These are phyloP conservation scores for Rugalucina vietnamica DNA, from an alignment of 2,888 invertebrate species.

Conservation along the genomic window DNA sequence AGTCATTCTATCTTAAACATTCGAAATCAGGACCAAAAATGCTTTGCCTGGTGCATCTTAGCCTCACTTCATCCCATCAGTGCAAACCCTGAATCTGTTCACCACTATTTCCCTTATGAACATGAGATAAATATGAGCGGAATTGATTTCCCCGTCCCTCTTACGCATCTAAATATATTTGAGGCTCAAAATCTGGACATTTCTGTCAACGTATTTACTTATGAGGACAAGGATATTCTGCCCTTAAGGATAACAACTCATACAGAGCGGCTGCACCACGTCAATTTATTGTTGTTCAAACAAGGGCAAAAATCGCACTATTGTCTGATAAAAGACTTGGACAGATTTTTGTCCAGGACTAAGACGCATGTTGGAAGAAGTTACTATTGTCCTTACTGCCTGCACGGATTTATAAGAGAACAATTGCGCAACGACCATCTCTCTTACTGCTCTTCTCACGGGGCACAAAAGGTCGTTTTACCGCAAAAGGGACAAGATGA, in stretches of 20 bases:
- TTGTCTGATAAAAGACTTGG: slow-evolving; percentile 49
- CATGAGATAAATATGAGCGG: slow-evolving; percentile 41
- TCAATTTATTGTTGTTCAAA: slow-evolving; percentile 47
- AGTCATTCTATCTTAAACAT: slow-evolving; percentile 24
- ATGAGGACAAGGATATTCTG: slow-evolving; percentile 43
- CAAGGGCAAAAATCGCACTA: slow-evolving; percentile 38
- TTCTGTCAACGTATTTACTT: slow-evolving; percentile 50
- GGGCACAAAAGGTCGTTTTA: slow-evolving; percentile 47
- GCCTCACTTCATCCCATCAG: slow-evolving; percentile 24
- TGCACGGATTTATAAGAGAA: slow-evolving; percentile 42
- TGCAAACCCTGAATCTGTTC: slow-evolving; percentile 1
- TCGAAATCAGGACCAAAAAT: slow-evolving; percentile 36
- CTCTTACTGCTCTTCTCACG: slow-evolving; percentile 38
- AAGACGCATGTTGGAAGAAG: neutral
- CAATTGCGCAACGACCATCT: slow-evolving; percentile 21
- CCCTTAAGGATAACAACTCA: slow-evolving; percentile 43
- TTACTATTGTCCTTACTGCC: slow-evolving; percentile 47
- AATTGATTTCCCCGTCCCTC: slow-evolving; percentile 40
- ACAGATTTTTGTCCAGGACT: slow-evolving; percentile 46
- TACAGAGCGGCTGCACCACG: slow-evolving; percentile 29
- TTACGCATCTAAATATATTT: slow-evolving; percentile 43
- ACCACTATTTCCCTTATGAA: slow-evolving; percentile 30
- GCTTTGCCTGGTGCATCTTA: slow-evolving; percentile 30
- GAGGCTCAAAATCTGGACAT: slow-evolving; percentile 51
- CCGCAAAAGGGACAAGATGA: slow-evolving; percentile 50